Conservation (phyloP, 2,797 vertebrate species). For the Peromyscus eremicus region DNA sequence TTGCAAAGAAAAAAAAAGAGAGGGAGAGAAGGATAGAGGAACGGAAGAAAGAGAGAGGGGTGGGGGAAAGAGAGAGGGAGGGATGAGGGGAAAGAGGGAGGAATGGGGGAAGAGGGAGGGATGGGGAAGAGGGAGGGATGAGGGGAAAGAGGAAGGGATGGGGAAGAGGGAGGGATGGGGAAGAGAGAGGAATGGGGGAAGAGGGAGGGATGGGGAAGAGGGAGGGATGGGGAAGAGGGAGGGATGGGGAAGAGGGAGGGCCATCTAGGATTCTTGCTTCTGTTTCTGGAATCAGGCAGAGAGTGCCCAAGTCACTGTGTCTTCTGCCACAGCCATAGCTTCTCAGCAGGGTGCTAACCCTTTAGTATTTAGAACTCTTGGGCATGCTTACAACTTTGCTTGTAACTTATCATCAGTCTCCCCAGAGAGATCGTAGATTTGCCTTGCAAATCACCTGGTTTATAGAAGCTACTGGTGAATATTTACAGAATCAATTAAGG, state of each 20-base stretch:
- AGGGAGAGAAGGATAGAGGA: not conserved
- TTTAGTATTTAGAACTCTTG: not conserved
- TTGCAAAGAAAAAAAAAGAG: not conserved
- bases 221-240: no score
- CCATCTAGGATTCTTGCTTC: not conserved
- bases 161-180: fast-evolving
- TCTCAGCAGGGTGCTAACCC: not conserved
- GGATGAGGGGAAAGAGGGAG: no score
- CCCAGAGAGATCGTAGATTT: not conserved
- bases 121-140: no score
- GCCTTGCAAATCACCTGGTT: not conserved
- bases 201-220: no score
- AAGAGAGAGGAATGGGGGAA: no score
- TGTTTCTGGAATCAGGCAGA: not conserved
- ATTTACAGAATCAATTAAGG: not conserved
- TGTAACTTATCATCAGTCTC: fast-evolving
- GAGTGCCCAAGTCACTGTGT: not conserved
- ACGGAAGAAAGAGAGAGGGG: no score
- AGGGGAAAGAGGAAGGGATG: no score
- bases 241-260: no score
- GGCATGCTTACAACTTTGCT: fast-evolving
- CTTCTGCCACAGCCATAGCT: no score
- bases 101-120: no score
- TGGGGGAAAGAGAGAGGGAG: no score
- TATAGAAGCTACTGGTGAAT: not conserved